A percentile compares a stretch with the other conserved stretches of the same genome.
phyloP scores from a whole-genome alignment of 2,113 vertebrate genomes.

The Lonchura striata region DNA sequence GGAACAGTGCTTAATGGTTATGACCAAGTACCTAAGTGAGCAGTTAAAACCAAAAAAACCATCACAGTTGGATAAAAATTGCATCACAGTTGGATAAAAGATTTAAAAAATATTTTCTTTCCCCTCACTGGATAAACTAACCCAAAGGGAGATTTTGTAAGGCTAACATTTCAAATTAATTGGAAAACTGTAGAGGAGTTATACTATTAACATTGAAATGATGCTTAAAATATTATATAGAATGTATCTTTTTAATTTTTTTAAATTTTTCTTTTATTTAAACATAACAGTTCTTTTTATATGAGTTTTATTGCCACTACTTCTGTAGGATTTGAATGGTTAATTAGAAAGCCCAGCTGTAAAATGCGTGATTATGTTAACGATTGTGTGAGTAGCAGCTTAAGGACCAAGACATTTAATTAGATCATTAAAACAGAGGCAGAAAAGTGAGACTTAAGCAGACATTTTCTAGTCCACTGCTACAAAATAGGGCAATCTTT shows the following conservation, averaged over 20 bases:
- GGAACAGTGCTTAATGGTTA: neutral
- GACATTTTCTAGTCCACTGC: neutral
- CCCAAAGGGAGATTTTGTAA: neutral
- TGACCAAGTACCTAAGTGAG: slow-evolving; percentile 8
- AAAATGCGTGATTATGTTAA: neutral
- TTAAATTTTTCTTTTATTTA: neutral
- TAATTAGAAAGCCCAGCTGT: neutral
- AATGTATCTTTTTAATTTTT: neutral
- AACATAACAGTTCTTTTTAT: neutral
- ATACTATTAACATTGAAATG: neutral
- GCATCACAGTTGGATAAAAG: neutral
- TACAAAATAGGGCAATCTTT: neutral
- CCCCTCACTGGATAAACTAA: neutral
- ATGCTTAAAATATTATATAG: neutral
- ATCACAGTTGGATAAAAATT: neutral
- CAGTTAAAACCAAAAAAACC: neutral
- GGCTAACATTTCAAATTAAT: neutral
- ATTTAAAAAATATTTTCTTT: neutral
- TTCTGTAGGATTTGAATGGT: neutral
- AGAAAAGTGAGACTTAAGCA: neutral
- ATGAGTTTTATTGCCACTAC: neutral
- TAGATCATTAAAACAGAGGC: neutral
- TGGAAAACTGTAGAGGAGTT: neutral
- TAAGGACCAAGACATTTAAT: neutral
- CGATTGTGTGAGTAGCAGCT: neutral